Conservation (phyloP, 2,888 invertebrate genomes). For the Tethea ocularis region DNA sequence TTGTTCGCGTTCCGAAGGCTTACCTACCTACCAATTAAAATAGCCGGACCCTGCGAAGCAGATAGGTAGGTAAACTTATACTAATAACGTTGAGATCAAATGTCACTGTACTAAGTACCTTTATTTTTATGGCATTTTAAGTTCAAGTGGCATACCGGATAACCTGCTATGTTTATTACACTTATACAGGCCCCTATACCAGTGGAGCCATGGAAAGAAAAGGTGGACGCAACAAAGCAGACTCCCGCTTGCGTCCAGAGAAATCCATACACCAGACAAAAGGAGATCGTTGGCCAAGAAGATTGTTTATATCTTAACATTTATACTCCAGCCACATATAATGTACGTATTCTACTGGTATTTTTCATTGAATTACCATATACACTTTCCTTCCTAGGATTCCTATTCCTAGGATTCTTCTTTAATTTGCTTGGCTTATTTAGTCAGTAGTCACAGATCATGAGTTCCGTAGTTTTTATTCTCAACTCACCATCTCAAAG, state of each 20-base stretch:
- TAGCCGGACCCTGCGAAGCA: not conserved
- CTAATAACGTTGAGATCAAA: not conserved
- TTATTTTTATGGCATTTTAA: not conserved
- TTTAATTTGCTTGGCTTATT: no score
- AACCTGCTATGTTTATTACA: not conserved
- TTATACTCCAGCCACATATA: slow-evolving; percentile 72
- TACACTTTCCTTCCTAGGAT: no score
- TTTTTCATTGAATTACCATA: no score
- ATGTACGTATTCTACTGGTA: slow-evolving; percentile 58
- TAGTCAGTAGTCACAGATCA: no score
- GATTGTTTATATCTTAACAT: slow-evolving; percentile 93
- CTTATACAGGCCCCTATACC: slow-evolving; percentile 85
- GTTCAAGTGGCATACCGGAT: not conserved
- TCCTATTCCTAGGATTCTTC: no score
- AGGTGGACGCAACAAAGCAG: slow-evolving; percentile 85
- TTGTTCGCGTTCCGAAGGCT: not conserved
- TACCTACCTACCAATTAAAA: not conserved
- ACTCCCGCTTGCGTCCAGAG: slow-evolving; percentile 90
- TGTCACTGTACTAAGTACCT: not conserved
- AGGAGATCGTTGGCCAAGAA: slow-evolving; percentile 88
- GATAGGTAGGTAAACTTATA: not conserved
- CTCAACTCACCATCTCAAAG: slow-evolving; percentile 12
- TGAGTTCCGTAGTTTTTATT: no score
- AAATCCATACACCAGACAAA: slow-evolving; percentile 87
- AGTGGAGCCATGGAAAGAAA: slow-evolving; percentile 84